Base-by-base conservation (phyloP, 2,888 invertebrate species). In the Patella depressa region DNA sequence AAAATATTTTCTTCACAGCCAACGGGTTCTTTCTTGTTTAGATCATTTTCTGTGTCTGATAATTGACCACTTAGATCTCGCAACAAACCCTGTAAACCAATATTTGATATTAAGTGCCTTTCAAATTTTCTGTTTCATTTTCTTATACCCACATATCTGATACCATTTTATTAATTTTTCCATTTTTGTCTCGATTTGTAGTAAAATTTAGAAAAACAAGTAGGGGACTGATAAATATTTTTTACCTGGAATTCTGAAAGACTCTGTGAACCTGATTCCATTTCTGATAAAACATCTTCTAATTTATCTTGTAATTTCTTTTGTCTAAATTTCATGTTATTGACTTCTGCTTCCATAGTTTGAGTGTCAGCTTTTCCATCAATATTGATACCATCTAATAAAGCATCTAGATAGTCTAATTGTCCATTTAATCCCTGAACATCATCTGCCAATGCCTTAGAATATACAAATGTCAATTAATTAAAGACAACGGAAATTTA, bases 1-100 rank as follows among this genome's bases (percentile, higher is more conserved):
- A 98, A 95, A 0, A 95, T 94, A 90, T 96, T 96, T 71, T 97
- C 94, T 90, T 98, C 98, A 24, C 98, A 94, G 0, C 95, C 97
- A 0, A 97, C 95, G 0, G 98, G 95, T 88, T 95, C 95, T 94
- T 98, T 95, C 57, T 93, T 93, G 87, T 97, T 96, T 59, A 98
- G 92, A 84, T 97, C 96, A 77, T 94, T 94, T 89, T 98, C 98
- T 75, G 98, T 92, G 76, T 94, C 94, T 0, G 95, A 94, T 3
- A 98, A 92, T 89, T 97, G 95, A 82, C 95, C 94, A 29, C 94
- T 94, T 1, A 97, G 93, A 69, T 92, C 93, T 92, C 97, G 97
- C 17, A 97, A 95, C 92, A 96, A 95, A 81, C 97, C 96, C 94
- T 91, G 82, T 11, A 85, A 83, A 7, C 9, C 45, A 7, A 45